Evolutionary conservation across 2,888 invertebrate genomes (phyloP).

Genomic region (Aleiodes testaceus): DNA sequence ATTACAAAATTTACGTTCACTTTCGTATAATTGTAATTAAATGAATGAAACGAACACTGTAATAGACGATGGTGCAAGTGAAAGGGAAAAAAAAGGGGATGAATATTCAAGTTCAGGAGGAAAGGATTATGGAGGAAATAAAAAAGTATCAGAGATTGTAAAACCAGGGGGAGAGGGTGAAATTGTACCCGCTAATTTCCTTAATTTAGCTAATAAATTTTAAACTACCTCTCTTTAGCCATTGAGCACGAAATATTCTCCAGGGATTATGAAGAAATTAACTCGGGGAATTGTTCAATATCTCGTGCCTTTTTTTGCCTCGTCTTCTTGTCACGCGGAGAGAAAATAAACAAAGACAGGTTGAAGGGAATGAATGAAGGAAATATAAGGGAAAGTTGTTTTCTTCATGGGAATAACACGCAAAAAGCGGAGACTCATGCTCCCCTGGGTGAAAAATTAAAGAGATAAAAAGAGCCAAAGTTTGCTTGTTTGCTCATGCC

Average conservation of each 20-base stretch:
- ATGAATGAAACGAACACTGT: slow-evolving; percentile 6
- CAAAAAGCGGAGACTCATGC: no score
- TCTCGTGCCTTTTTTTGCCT: slow-evolving; percentile 39
- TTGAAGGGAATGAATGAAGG: slow-evolving; percentile 14
- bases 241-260: slow-evolving; percentile 60
- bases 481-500: no score
- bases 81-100: slow-evolving; percentile 33
- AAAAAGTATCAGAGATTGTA: slow-evolving; percentile 28
- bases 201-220: slow-evolving; percentile 69
- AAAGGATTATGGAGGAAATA: slow-evolving; percentile 13
- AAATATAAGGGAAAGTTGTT: slow-evolving; percentile 15
- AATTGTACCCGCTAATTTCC: slow-evolving; percentile 62
- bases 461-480: no score
- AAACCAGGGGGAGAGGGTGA: neutral
- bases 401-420: neutral
- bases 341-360: no score
- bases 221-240: slow-evolving; percentile 44
- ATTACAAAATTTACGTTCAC: no score
- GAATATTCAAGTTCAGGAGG: slow-evolving; percentile 36
- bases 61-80: neutral
- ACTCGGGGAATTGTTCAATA: slow-evolving; percentile 55
- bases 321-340: slow-evolving; percentile 13
- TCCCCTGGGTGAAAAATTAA: no score
- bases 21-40: neutral
- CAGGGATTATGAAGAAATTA: slow-evolving; percentile 67